Evolutionary conservation across 2,797 vertebrate species (phyloP).

Genomic region (Macrochelys suwanniensis): DNA sequence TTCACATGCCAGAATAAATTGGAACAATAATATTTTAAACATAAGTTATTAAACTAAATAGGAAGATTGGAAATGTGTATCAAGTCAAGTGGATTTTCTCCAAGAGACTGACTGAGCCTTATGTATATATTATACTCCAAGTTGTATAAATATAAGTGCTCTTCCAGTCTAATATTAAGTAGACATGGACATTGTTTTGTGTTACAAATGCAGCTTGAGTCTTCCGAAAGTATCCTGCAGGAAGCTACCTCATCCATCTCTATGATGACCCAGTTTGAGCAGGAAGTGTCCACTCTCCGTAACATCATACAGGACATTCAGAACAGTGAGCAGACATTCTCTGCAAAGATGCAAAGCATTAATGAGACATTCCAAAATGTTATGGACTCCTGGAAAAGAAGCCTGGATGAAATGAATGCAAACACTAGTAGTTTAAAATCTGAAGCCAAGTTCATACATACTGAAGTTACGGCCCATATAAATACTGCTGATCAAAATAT

Average conservation of each 20-base stretch:
- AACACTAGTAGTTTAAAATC: slow-evolving; percentile 85
- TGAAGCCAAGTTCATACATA: slow-evolving; percentile 86
- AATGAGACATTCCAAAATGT: slow-evolving; percentile 87
- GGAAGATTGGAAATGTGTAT: not conserved
- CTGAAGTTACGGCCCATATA: slow-evolving; percentile 84
- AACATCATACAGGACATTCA: slow-evolving; percentile 81
- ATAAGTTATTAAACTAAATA: not conserved
- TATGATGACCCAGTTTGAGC: slow-evolving; percentile 84
- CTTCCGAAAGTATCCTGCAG: slow-evolving; percentile 87
- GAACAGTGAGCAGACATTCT: slow-evolving; percentile 83
- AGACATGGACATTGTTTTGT: slow-evolving; percentile 88
- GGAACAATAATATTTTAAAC: not conserved
- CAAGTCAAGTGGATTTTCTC: slow-evolving; percentile 11
- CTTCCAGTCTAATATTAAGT: slow-evolving; percentile 67
- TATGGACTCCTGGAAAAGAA: slow-evolving; percentile 87
- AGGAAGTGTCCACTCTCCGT: slow-evolving; percentile 86
- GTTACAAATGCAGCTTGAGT: slow-evolving; percentile 94
- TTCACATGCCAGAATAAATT: not conserved
- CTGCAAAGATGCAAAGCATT: slow-evolving; percentile 83
- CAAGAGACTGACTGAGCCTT: slow-evolving; percentile 6
- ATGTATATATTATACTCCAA: not conserved
- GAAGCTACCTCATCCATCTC: slow-evolving; percentile 84
- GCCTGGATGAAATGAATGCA: slow-evolving; percentile 80
- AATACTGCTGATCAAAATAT: slow-evolving; percentile 88
- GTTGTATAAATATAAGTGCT: slow-evolving; percentile 42